Percentiles rank a stretch among this genome's conserved stretches.
These are phyloP conservation scores for Balaenoptera acutorostrata DNA, from an alignment of 2,113 vertebrate species.

Conservation along the genomic window DNA sequence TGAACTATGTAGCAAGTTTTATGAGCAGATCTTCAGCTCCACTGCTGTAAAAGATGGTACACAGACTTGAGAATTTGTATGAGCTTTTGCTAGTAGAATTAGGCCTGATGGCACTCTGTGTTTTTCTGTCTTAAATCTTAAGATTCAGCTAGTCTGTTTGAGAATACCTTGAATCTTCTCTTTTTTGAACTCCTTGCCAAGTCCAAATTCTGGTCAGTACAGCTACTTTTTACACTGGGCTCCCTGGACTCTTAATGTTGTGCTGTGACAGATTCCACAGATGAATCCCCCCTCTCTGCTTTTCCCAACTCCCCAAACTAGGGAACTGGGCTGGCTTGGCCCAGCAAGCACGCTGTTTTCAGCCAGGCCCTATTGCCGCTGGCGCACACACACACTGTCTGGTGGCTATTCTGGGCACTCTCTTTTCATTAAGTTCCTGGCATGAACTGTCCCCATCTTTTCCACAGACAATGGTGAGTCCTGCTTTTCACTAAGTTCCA, in stretches of 20 bases:
- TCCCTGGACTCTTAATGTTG: neutral
- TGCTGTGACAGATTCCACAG: neutral
- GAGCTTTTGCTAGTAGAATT: neutral
- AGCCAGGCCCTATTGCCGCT: neutral
- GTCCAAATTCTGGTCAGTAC: neutral
- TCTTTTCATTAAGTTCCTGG: neutral
- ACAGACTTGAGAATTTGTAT: neutral
- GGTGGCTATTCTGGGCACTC: neutral
- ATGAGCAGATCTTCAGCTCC: neutral
- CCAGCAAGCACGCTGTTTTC: neutral
- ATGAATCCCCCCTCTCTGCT: neutral
- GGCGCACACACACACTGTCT: neutral
- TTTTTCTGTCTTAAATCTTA: neutral
- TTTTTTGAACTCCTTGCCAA: neutral
- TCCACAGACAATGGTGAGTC: neutral
- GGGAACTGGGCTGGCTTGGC: neutral
- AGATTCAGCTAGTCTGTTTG: neutral
- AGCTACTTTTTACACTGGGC: neutral
- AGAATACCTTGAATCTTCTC: neutral
- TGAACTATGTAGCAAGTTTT: neutral
- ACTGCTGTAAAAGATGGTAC: neutral
- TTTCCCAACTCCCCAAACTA: neutral
- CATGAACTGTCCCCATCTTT: neutral
- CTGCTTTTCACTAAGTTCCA: neutral
- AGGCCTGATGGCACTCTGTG: neutral